These are phyloP conservation scores for Xiphophorus couchianus DNA, from an alignment of 2,113 vertebrate genomes.

Conservation along the genomic window DNA sequence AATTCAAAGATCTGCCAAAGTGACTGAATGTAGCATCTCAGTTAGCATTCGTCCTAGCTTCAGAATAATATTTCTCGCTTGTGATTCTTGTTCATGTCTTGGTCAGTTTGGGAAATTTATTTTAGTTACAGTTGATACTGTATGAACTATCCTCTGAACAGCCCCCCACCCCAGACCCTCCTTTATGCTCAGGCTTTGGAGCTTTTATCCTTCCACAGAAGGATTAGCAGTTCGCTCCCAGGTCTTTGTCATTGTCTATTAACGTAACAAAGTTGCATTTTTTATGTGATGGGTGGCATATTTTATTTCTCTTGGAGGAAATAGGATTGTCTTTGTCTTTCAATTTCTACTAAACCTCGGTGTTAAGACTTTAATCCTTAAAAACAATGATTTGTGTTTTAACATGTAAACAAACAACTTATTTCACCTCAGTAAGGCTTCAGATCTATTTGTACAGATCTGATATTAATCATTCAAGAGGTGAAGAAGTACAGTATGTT, in stretches of 20 bases:
- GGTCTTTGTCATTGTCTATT: not conserved
- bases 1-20: not conserved
- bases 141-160: not conserved
- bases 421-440: too few species aligned
- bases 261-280: not conserved
- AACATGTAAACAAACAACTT: not conserved
- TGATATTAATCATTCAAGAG: too few species aligned
- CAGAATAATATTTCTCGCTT: not conserved
- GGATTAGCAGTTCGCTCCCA: not conserved
- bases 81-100: too few species aligned
- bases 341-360: not conserved
- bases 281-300: not conserved
- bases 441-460: too few species aligned
- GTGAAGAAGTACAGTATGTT: too few species aligned
- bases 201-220: not conserved
- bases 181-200: not conserved
- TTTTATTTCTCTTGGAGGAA: not conserved
- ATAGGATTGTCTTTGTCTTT: not conserved
- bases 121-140: not conserved
- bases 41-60: not conserved
- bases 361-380: not conserved
- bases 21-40: not conserved
- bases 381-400: not conserved
- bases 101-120: too few species aligned
- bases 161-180: too few species aligned